Base-by-base conservation (phyloP, 92 coral and sea anemone genomes). In the Bergia sp. region DNA sequence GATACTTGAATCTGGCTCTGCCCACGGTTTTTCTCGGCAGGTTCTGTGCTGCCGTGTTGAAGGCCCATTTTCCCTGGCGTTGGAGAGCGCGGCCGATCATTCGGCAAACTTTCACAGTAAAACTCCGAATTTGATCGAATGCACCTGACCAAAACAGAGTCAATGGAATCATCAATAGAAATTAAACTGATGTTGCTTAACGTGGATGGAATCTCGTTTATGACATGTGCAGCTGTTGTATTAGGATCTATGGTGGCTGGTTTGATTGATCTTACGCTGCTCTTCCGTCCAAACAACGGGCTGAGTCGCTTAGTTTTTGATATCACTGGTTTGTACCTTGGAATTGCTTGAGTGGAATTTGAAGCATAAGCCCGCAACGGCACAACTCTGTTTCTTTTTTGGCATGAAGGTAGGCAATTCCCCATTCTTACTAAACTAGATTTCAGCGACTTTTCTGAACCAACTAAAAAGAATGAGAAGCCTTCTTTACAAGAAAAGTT, bases 361-460 rank as follows among this genome's bases (percentile, higher is more conserved):
- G 85, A 5, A 16, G 73, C 37, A 18, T 57, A 39, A 12, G 49
- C 11, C 47, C 85, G 43, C 20, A 80, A 4, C 15, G 85, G 85
- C 20, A 80, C 73, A 37, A 80, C 73, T 80, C 57, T 58, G 85
- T 80, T 80, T 18, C 16, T 80, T 57, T 57, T 80, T 8, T 20
- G 23, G 43, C 85, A 57, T 40, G 85, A 80, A 55, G 85, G 85
- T 18, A 80, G 67, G 36, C 85, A 80, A n/a, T 80, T 80, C 49
- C 85, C 85, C 85, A 80, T 80, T 53, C 6, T 55, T 57, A 12
- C 58, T 53, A 12, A 53, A 2, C 16, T 10, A 53, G 2, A 0
- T 53, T 53, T 61, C 5, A 61, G 67, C 11, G 50, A 57, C 85
- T 4, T 37, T 39, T 16, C 85, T 55, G 6, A 53, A 1, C 13